Evolutionary conservation across 2,797 vertebrate genomes (phyloP).

Genomic region (Halcyon smyrnensis): DNA sequence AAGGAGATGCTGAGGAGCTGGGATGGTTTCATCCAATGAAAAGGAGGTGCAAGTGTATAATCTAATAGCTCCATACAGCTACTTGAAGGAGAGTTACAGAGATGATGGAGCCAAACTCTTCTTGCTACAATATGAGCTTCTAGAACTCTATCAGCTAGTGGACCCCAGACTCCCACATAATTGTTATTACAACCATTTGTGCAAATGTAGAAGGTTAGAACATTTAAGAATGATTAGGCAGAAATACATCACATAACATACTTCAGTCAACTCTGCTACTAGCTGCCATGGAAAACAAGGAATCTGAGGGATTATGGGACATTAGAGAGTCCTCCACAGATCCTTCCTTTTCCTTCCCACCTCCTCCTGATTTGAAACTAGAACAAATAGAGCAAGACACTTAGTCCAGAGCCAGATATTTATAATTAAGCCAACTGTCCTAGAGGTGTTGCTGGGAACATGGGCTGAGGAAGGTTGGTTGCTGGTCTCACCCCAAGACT

Average conservation of each 20-base stretch:
- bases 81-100: background rate
- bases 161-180: background rate
- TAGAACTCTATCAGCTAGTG: background rate
- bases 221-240: background rate
- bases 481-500: background rate
- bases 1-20: background rate
- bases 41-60: background rate
- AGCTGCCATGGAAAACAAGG: background rate
- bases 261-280: accelerated
- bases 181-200: background rate
- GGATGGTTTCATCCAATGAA: background rate
- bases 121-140: background rate
- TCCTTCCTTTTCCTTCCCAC: background rate
- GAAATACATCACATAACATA: background rate
- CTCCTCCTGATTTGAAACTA: background rate
- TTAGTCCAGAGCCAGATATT: background rate
- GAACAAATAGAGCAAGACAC: background rate
- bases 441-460: background rate
- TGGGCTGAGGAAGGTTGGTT: background rate
- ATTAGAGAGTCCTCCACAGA: background rate
- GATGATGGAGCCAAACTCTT: background rate
- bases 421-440: background rate
- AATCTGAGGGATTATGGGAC: background rate
- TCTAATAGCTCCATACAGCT: background rate
- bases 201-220: background rate